A percentile compares a stretch with the other conserved stretches of the same genome.
phyloP scores from a whole-genome alignment of 1,140 invertebrate species.

The Drosophila subpulchrella region DNA sequence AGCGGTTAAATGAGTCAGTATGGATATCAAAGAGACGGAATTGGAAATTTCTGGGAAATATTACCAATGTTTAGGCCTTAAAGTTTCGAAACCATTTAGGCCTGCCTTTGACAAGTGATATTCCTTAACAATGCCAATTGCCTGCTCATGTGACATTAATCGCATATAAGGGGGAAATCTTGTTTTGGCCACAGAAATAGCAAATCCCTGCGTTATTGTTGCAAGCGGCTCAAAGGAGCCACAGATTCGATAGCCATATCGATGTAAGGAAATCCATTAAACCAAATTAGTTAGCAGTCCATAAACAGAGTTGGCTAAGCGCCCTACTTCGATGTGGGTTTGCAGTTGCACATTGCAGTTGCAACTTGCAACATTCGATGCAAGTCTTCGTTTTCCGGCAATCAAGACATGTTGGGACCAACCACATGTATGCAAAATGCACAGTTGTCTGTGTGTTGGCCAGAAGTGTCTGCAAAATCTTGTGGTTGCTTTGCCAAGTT shows the following conservation, averaged over 20 bases:
- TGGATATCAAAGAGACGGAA: background rate
- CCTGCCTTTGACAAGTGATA: background rate
- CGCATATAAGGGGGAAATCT: background rate
- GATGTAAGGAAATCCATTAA: constrained; percentile 19
- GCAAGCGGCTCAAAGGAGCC: constrained; percentile 9
- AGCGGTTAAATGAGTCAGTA: constrained; percentile 22
- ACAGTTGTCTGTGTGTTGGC: constrained; percentile 21
- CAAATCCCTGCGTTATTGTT: constrained; percentile 13
- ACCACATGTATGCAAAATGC: constrained; percentile 5
- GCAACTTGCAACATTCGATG: background rate
- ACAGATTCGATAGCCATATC: constrained; percentile 12
- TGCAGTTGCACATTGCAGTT: background rate
- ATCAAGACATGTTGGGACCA: background rate
- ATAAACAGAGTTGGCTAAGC: constrained; percentile 27
- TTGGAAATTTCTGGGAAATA: background rate
- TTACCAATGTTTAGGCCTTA: no score
- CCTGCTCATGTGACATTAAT: constrained; percentile 7
- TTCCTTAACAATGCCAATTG: background rate
- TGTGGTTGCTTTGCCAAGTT: constrained; percentile 52
- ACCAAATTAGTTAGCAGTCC: constrained; percentile 24
- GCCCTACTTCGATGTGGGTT: background rate
- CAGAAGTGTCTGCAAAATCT: constrained; percentile 55
- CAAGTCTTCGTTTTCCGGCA: constrained; percentile 12
- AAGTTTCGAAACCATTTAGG: background rate
- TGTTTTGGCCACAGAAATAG: constrained; percentile 11